phyloP scores from a whole-genome alignment of 23 tunicate genomes.

The Pegea sp. region DNA sequence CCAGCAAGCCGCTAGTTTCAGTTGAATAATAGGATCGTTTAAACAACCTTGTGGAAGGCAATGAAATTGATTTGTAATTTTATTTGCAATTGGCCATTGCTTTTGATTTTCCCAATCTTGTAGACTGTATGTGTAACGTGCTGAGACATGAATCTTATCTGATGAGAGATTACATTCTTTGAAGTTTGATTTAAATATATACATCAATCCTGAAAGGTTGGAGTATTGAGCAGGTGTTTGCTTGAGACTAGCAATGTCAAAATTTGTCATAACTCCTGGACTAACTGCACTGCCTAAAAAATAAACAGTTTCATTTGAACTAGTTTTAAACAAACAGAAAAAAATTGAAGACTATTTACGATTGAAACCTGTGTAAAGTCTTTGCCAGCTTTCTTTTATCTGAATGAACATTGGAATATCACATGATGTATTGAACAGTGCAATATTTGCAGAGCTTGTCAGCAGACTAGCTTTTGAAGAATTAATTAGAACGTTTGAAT shows the following conservation, averaged over 20 bases:
- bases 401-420: constrained; percentile 91
- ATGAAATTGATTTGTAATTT: constrained; percentile 27
- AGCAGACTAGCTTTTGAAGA: constrained; percentile 57
- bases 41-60: constrained; percentile 23
- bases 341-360: background rate
- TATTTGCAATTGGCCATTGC: constrained; percentile 53
- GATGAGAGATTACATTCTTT: constrained; percentile 9
- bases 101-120: constrained; percentile 51
- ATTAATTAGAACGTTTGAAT: constrained; percentile 14
- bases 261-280: constrained; percentile 44
- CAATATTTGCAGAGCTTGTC: constrained; percentile 42
- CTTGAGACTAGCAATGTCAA: constrained; percentile 70
- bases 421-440: constrained; percentile 55
- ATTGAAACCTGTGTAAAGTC: constrained; percentile 47
- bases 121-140: constrained; percentile 53
- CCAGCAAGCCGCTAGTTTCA: constrained; percentile 63
- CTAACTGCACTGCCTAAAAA: constrained; percentile 36
- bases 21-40: constrained; percentile 61
- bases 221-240: constrained; percentile 46
- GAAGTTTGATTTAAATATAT: constrained; percentile 39
- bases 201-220: constrained; percentile 26
- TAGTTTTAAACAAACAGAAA: background rate
- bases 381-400: constrained; percentile 56
- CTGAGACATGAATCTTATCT: constrained; percentile 19
- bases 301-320: background rate